phyloP scores from a whole-genome alignment of 1,140 invertebrate species.

The Cecropterus lyciades region DNA sequence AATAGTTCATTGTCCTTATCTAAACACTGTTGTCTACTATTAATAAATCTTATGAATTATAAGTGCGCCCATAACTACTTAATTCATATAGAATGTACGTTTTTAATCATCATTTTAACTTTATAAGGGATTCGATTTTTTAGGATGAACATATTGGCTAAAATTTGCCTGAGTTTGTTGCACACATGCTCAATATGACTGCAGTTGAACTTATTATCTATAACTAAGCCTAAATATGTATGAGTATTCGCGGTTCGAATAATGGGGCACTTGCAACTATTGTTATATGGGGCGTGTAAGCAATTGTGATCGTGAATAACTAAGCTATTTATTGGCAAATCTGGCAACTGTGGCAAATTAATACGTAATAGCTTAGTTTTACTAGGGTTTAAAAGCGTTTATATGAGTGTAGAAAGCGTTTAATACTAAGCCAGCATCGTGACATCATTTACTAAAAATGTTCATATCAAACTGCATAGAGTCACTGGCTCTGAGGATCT shows the following conservation, averaged over 20 bases:
- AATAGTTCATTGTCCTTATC: no score
- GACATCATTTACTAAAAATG: constrained; percentile 35
- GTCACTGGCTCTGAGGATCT: constrained; percentile 21
- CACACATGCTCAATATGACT: constrained; percentile 42
- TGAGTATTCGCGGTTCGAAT: constrained; percentile 32
- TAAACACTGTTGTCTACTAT: no score
- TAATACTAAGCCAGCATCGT: constrained; percentile 37
- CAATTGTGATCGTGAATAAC: no score
- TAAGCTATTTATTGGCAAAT: background rate
- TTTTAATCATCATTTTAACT: constrained; percentile 36
- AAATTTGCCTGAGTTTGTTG: constrained; percentile 39
- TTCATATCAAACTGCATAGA: constrained; percentile 39
- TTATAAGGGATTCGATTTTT: constrained; percentile 41
- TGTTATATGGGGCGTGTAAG: constrained; percentile 14
- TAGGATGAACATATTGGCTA: constrained; percentile 37
- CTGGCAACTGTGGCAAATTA: constrained; percentile 35
- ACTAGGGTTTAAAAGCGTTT: no score
- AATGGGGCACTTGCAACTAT: constrained; percentile 21
- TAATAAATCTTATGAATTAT: no score
- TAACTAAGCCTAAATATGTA: constrained; percentile 40
- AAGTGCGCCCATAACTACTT: constrained; percentile 30
- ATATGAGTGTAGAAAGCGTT: no score
- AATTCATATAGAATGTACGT: constrained; percentile 39
- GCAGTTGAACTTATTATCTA: constrained; percentile 43
- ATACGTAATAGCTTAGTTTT: constrained; percentile 43